Base-by-base conservation (phyloP, 2,113 vertebrate species). In the Gulo gulo region DNA sequence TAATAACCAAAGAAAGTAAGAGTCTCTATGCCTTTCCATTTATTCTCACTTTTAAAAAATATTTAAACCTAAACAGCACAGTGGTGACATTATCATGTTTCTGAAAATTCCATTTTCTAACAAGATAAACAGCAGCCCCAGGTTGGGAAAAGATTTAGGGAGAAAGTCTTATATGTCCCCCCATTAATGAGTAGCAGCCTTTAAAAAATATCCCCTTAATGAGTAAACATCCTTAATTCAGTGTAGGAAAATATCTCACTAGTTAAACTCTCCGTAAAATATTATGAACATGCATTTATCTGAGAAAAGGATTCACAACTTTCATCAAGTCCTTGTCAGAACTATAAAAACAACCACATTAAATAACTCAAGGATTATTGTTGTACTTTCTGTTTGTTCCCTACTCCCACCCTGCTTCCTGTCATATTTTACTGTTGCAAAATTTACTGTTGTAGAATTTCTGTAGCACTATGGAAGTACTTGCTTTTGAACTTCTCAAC, bases 401-500 rank as follows among this genome's bases (percentile, higher is more conserved):
- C 63, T 50, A 78, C 26, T 52, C 47, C 65, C 63, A 69, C 8
- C 59, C 29, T 36, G 18, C 36, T 74, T 21, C 24, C 42, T 34
- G 26, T 57, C 14, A n/a, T n/a, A 83, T 45, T 55, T 78, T 47
- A 36, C 45, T 78, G 50, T 67, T 69, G 65, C 16, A 69, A 69
- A 69, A 69, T 69, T 16, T 69, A 45, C 34, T 39, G 55, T 34
- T 39, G 0, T 6, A 1, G 13, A 85, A 26, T 74, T 36, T 61
- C 31, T 18, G 4, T 55, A 7, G 7, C 1, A 2, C n/a, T 57
- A 3, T 14, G 2, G 2, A 57, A 94, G 9, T 20, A 7, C 23
- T 65, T 34, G 0, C 13, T 14, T 86, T 52, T 36, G 57, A 91
- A 73, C 11, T n/a, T 31, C 31, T 73, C 16, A 29, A 14, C 3